phyloP scores from a whole-genome alignment of 2,797 vertebrate genomes.

The Labeo calbasu region DNA sequence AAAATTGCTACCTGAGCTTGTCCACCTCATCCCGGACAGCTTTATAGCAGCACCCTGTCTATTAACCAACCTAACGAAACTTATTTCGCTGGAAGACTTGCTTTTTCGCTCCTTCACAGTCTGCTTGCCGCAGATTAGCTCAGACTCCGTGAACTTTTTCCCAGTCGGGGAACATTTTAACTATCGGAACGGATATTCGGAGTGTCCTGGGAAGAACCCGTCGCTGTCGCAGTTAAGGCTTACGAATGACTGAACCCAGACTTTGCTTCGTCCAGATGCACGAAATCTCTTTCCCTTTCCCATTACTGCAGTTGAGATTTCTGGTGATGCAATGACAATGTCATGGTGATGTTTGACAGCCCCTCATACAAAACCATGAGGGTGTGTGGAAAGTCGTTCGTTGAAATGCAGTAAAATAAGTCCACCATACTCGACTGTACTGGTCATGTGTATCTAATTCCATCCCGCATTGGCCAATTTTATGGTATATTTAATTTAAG shows the following conservation, averaged over 20 bases:
- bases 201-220: constrained; percentile 11
- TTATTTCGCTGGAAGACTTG: constrained; percentile 38
- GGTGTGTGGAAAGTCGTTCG: neutral
- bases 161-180: constrained; percentile 12
- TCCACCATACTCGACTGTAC: neutral
- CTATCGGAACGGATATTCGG: constrained; percentile 9
- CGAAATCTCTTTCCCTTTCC: neutral
- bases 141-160: constrained; percentile 22
- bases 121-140: constrained; percentile 34
- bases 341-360: constrained; percentile 27
- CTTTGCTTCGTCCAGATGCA: constrained; percentile 11
- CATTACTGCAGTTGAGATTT: constrained; percentile 3
- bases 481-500: neutral
- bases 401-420: constrained; percentile 3
- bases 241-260: neutral
- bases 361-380: constrained; percentile 11
- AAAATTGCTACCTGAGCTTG: constrained; percentile 30
- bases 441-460: neutral
- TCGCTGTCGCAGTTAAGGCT: neutral
- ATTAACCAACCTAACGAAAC: constrained; percentile 18
- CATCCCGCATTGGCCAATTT: neutral
- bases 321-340: constrained; percentile 44
- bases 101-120: constrained; percentile 32
- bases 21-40: neutral
- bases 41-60: constrained; percentile 19